A percentile compares a stretch with the other conserved stretches of the same genome.
phyloP scores from a whole-genome alignment of 2,888 invertebrate species.

The Macrophya alboannulata region DNA sequence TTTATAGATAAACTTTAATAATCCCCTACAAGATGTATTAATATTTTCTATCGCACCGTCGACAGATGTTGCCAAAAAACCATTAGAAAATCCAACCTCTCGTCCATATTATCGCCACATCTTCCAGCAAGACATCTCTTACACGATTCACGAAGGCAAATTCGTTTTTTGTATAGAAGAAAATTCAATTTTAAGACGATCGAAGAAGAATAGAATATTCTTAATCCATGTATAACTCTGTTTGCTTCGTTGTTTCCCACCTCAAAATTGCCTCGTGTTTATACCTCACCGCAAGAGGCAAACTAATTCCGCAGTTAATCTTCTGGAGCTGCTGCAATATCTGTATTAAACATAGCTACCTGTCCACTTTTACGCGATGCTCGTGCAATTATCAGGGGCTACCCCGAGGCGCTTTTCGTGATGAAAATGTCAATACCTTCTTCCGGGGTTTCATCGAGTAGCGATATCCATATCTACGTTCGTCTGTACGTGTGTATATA shows the following conservation, averaged over 20 bases:
- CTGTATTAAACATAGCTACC: background rate
- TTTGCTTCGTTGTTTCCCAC: background rate
- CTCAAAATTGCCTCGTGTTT: no score
- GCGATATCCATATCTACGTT: constrained; percentile 21
- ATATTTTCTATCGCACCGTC: constrained; percentile 35
- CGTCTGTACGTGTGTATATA: background rate
- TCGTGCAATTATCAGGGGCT: constrained; percentile 35
- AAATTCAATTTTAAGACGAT: background rate
- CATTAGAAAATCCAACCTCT: constrained; percentile 13
- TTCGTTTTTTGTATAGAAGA: background rate
- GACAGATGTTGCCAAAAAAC: constrained; percentile 29
- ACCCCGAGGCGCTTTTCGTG: constrained; percentile 34
- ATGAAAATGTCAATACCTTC: constrained; percentile 55
- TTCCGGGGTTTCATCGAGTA: constrained; percentile 50
- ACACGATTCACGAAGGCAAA: background rate
- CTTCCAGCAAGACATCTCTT: background rate
- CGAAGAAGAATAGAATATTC: background rate
- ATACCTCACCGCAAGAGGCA: background rate
- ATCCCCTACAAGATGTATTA: constrained; percentile 62
- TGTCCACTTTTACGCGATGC: constrained; percentile 18
- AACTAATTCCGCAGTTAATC: background rate
- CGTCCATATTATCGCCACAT: constrained; percentile 36
- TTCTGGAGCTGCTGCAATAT: background rate
- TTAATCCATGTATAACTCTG: background rate
- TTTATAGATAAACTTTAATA: constrained; percentile 77